Evolutionary conservation across 2,888 invertebrate species (phyloP).

Genomic region (Monochamus alternatus): DNA sequence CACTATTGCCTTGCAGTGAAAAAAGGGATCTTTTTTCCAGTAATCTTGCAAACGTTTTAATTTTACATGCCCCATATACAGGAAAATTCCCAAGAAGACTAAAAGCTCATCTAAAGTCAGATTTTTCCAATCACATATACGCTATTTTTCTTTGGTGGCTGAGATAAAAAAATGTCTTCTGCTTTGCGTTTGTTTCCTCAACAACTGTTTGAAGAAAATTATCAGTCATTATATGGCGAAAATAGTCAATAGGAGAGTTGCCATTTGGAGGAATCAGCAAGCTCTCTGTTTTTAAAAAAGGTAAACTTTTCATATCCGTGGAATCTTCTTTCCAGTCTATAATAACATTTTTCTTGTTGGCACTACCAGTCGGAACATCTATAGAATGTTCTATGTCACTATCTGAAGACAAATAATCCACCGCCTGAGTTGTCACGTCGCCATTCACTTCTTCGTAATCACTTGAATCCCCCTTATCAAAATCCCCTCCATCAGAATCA

Average conservation of each 20-base stretch:
- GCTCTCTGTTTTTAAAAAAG: neutral
- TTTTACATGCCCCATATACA: constrained; percentile 1
- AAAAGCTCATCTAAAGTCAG: neutral
- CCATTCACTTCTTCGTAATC: constrained; percentile 11
- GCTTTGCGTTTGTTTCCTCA: too few species aligned
- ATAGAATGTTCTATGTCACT: neutral
- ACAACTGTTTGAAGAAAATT: constrained; percentile 8
- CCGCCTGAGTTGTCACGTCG: constrained; percentile 1
- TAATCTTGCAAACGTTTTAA: constrained; percentile 6
- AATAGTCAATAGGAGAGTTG: neutral
- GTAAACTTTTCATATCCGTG: too few species aligned
- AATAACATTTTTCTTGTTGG: constrained; percentile 2
- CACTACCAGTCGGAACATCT: constrained; percentile 11
- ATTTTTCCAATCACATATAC: constrained; percentile 8
- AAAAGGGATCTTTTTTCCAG: constrained; percentile 4
- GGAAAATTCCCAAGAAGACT: constrained; percentile 7
- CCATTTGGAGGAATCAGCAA: neutral
- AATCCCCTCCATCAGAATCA: constrained; percentile 2
- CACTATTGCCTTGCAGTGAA: too few species aligned
- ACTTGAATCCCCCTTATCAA: constrained; percentile 9
- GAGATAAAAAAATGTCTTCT: too few species aligned
- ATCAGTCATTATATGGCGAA: neutral
- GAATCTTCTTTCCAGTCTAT: too few species aligned
- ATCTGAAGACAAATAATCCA: constrained; percentile 1
- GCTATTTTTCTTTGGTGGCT: neutral